Evolutionary conservation across 2,797 vertebrate genomes (phyloP).

Genomic region (Sebastes jordani): DNA sequence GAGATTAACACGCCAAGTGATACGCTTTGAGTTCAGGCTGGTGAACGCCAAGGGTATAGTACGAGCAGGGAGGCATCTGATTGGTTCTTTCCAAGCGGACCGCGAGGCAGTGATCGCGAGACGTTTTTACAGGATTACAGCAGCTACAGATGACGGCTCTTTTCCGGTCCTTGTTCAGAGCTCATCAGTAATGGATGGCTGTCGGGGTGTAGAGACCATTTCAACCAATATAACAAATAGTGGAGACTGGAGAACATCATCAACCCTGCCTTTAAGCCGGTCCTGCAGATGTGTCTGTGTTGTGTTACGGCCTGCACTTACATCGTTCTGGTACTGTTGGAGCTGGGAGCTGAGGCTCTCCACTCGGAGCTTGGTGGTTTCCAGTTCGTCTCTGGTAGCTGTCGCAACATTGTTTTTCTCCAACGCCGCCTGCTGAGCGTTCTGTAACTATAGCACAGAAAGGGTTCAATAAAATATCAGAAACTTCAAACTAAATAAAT

Average conservation of each 20-base stretch:
- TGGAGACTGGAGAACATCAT: too few relatives aligned
- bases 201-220: too few relatives aligned
- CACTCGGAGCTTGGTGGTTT: constrained; percentile 67
- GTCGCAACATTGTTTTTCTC: constrained; percentile 75
- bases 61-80: too few relatives aligned
- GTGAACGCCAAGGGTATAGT: rapidly evolving
- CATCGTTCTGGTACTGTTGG: constrained; percentile 79
- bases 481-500: neutral
- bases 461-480: rapidly evolving
- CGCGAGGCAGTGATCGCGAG: rapidly evolving
- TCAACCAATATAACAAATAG: too few relatives aligned
- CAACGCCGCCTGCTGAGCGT: constrained; percentile 77
- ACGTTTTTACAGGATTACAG: too few relatives aligned
- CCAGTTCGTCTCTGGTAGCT: constrained; percentile 82
- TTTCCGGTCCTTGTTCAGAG: too few relatives aligned
- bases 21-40: too few relatives aligned
- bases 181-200: too few relatives aligned
- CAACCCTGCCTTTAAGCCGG: too few relatives aligned
- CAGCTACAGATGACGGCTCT: too few relatives aligned
- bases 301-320: constrained; percentile 11
- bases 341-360: constrained; percentile 81
- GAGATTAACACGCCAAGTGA: too few relatives aligned
- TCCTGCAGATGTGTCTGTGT: neutral
- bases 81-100: too few relatives aligned
- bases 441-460: constrained; percentile 77